These are phyloP conservation scores for Orchestia grillus DNA, from an alignment of 1,140 invertebrate species.

Conservation along the genomic window DNA sequence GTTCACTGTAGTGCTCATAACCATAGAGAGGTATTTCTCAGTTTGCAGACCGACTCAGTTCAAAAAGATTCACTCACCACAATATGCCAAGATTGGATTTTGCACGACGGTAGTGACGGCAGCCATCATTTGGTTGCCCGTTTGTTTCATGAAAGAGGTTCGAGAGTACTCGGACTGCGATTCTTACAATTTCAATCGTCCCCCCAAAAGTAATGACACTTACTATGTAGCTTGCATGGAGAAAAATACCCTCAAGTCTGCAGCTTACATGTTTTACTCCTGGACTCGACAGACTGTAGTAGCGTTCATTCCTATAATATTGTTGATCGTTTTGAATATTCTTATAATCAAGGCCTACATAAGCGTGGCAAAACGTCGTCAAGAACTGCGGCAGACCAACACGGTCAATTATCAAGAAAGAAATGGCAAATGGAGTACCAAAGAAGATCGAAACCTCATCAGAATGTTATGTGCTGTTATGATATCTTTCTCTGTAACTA, in stretches of 20 bases:
- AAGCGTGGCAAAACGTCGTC: slow-evolving; percentile 54
- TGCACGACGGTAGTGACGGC: slow-evolving; percentile 22
- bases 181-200: neutral
- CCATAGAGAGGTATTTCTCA: slow-evolving; percentile 70
- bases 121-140: slow-evolving; percentile 60
- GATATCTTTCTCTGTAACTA: slow-evolving; percentile 69
- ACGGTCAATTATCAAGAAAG: neutral
- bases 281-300: slow-evolving; percentile 69
- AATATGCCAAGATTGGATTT: slow-evolving; percentile 67
- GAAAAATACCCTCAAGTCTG: slow-evolving; percentile 55
- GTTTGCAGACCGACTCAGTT: slow-evolving; percentile 69
- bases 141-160: slow-evolving; percentile 57
- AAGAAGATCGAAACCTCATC: slow-evolving; percentile 69
- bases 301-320: slow-evolving; percentile 68
- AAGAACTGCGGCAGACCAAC: neutral
- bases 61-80: slow-evolving; percentile 68
- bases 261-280: slow-evolving; percentile 67
- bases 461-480: slow-evolving; percentile 69
- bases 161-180: slow-evolving; percentile 56
- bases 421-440: slow-evolving; percentile 57
- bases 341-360: slow-evolving; percentile 67
- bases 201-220: slow-evolving; percentile 54
- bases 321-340: slow-evolving; percentile 69
- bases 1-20: slow-evolving; percentile 69
- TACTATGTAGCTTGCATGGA: slow-evolving; percentile 64